Evolutionary conservation across 35 echinoderm and acorn worm genomes (phyloP), one percentile per base, ranked within the genome.

Genomic region (Heliocidaris tuberculata): DNA sequence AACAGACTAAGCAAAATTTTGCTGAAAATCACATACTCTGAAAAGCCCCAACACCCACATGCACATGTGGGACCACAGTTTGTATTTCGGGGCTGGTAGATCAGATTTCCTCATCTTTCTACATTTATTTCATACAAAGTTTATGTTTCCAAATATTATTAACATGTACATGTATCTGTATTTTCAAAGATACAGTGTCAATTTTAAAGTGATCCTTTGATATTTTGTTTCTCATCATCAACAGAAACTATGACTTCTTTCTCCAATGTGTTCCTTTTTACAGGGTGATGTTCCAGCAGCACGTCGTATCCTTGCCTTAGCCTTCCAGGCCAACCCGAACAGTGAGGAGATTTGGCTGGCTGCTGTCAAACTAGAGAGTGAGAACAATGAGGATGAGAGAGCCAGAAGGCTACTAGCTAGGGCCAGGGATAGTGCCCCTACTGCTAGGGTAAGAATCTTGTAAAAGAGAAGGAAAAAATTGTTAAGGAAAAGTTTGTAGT

Each of bases 271-370:
- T 70, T 70, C 50, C 27, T 24, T 47, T 52, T 59, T 15, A 13
- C 30, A 98, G 97, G 98, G 97, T 27, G 98, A 99, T 52, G 97
- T 99, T 7, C 98, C 97, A 19, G 96, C 98, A 17, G 96, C 98
- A 7, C 95, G 98, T 85, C 97, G 98, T 31, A 99, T 99, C 86
- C 96, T 99, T 0, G 96, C 98, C 2, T 92, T 99, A 85, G 98
- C 97, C 61, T 99, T 99, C 97, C 98, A 99, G 88, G 98, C 98
- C 29, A 99, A 99, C 85, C 98, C 98, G 10, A 99, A 99, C 96
- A 99, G 98, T 48, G 98, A 99, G 78, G 98, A 99, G 94, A 99
- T 99, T 32, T 99, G 98, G 98, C 85, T 99, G 52, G 98, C 98
- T 95, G 98, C 98, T n/a, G 98, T 99, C 50, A 99, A 99, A 71